Evolutionary conservation across 1,140 invertebrate species (phyloP).

Genomic region (Zophobas morio): DNA sequence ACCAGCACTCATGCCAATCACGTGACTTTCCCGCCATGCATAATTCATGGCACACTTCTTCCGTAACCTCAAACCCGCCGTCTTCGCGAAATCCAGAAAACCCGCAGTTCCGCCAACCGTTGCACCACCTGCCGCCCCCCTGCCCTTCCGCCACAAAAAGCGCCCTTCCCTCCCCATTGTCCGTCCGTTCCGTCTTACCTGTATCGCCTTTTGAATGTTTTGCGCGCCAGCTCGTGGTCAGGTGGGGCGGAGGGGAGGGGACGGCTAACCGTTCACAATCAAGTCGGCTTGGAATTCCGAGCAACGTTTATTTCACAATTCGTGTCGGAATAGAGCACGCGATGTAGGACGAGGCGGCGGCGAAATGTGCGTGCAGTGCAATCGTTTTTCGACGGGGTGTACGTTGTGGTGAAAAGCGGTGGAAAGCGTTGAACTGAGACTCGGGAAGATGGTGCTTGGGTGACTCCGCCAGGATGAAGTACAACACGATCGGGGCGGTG

Average conservation of each 20-base stretch:
- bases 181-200: constrained; percentile 34
- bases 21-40: no score
- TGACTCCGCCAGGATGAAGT: constrained; percentile 67
- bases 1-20: no score
- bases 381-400: no score
- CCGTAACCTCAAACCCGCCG: no score
- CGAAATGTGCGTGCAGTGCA: no score
- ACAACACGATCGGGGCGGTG: constrained; percentile 69
- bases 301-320: constrained; percentile 57
- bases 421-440: neutral
- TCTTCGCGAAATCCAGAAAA: no score
- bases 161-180: constrained; percentile 11
- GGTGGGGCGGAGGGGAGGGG: constrained; percentile 49
- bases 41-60: no score
- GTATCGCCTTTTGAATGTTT: constrained; percentile 45
- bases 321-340: constrained; percentile 29
- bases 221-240: constrained; percentile 51
- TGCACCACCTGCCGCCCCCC: neutral
- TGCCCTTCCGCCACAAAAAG: constrained; percentile 2
- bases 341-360: neutral
- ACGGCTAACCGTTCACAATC: constrained; percentile 54
- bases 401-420: no score
- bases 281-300: constrained; percentile 53
- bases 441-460: neutral
- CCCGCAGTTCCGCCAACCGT: neutral